Evolutionary conservation across 2,797 vertebrate species (phyloP).

Genomic region (Pteronotus mesoamericanus): DNA sequence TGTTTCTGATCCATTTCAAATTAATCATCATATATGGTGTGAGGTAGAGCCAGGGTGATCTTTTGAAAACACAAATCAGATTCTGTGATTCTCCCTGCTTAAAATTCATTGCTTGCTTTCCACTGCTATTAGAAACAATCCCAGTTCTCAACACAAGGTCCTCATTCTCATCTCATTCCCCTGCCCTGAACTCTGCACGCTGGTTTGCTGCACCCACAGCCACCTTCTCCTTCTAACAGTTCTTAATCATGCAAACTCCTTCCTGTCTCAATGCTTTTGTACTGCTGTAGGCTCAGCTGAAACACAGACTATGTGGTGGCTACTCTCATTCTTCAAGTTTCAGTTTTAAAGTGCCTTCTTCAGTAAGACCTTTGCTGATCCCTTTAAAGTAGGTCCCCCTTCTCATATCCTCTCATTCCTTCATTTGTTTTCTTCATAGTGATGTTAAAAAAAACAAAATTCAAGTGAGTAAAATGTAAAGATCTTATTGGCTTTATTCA

Average conservation of each 20-base stretch:
- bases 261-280: background rate
- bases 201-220: background rate
- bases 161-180: background rate
- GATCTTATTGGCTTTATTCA: background rate
- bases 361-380: background rate
- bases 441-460: background rate
- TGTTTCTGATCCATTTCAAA: background rate
- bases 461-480: background rate
- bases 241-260: background rate
- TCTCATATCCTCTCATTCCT: background rate
- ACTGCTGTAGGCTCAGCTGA: background rate
- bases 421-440: background rate
- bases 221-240: background rate
- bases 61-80: background rate
- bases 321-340: background rate
- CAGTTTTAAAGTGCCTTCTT: background rate
- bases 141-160: background rate
- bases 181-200: background rate
- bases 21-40: background rate
- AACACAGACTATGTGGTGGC: background rate
- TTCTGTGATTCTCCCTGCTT: background rate
- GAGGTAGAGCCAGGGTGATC: background rate
- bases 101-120: background rate
- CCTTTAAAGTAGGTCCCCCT: background rate
- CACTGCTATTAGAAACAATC: background rate